These are phyloP conservation scores for Catonia carolina DNA, from an alignment of 2,888 invertebrate genomes.

Conservation along the genomic window DNA sequence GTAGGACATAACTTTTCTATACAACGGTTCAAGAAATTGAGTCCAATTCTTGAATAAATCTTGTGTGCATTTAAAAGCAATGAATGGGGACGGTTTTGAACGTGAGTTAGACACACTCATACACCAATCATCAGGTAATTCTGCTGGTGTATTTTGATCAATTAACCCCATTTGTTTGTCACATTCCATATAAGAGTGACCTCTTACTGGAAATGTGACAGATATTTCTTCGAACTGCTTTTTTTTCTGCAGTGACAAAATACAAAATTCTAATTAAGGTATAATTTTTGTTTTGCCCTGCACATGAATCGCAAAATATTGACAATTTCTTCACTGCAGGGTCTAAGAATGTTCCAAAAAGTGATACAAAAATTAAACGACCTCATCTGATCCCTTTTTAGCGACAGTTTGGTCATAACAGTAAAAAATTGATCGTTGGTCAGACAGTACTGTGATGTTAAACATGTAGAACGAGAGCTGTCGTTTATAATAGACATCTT, in stretches of 20 bases:
- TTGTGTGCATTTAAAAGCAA: too few relatives aligned
- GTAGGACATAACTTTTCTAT: too few relatives aligned
- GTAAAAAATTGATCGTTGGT: too few relatives aligned
- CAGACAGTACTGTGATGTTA: too few relatives aligned
- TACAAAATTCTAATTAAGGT: constrained; percentile 8
- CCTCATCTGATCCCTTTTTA: too few relatives aligned
- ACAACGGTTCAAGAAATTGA: too few relatives aligned
- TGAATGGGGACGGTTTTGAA: too few relatives aligned
- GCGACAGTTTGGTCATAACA: too few relatives aligned
- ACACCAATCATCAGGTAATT: constrained; percentile 15
- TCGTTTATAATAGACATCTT: too few relatives aligned
- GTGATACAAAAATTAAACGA: constrained; percentile 8
- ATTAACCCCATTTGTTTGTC: constrained; percentile 19
- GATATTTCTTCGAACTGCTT: constrained; percentile 11
- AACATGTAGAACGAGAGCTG: too few relatives aligned
- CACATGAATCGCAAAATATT: constrained; percentile 17
- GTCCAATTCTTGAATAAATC: too few relatives aligned
- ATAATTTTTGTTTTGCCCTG: constrained; percentile 19
- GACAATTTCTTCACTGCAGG: constrained; percentile 12
- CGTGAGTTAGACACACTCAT: too few relatives aligned
- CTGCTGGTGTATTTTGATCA: constrained; percentile 11
- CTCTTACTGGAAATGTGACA: constrained; percentile 16
- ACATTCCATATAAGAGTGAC: constrained; percentile 17
- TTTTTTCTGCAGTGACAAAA: constrained; percentile 7
- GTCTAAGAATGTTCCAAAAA: constrained; percentile 17